Evolutionary conservation across 2,888 invertebrate species (phyloP).

Genomic region (Sminthurinus aureus): DNA sequence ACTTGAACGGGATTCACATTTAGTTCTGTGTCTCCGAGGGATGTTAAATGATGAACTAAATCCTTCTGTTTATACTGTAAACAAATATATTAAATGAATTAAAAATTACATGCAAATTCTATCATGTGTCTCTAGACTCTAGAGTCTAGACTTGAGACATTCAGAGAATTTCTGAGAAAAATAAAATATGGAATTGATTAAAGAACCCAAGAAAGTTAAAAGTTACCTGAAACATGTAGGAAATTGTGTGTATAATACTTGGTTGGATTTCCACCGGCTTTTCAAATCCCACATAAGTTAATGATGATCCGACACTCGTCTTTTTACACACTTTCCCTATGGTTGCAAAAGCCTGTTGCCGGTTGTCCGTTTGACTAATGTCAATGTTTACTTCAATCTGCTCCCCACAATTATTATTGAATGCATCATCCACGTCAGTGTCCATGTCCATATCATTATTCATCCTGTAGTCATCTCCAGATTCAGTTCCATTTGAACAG

Average conservation of each 20-base stretch:
- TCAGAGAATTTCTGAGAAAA: neutral
- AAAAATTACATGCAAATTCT: too few species aligned
- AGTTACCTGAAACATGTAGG: constrained; percentile 32
- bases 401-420: constrained; percentile 24
- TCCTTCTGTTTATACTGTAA: constrained; percentile 29
- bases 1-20: constrained; percentile 24
- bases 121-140: too few species aligned
- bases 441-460: too few species aligned
- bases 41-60: constrained; percentile 19
- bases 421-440: constrained; percentile 20
- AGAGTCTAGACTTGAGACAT: too few species aligned
- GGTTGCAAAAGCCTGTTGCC: constrained; percentile 24
- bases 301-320: neutral
- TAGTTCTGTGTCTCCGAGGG: constrained; percentile 24
- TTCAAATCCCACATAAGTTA: constrained; percentile 26
- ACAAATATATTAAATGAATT: too few species aligned
- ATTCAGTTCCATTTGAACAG: neutral
- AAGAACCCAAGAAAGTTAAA: too few species aligned
- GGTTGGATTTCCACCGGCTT: constrained; percentile 22
- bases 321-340: constrained; percentile 5
- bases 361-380: constrained; percentile 32
- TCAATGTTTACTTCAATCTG: constrained; percentile 27
- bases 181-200: too few species aligned
- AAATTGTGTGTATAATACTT: constrained; percentile 26
- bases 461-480: constrained; percentile 12